A percentile compares a stretch with the other conserved stretches of the same genome.
Evolutionary conservation across 1,140 invertebrate species (phyloP).

Genomic region (Choristoneura fumiferana): DNA sequence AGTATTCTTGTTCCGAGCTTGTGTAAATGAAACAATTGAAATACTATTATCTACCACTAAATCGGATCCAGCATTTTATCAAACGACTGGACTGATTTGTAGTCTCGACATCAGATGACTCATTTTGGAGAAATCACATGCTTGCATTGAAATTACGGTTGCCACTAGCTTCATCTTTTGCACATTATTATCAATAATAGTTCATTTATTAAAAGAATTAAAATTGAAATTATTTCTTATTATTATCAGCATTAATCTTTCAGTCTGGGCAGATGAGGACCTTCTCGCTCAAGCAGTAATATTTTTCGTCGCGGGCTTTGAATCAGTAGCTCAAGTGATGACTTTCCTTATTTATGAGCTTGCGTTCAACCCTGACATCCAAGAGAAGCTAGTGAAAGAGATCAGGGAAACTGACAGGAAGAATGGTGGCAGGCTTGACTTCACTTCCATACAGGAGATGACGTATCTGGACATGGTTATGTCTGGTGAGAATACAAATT

Average conservation of each 20-base stretch:
- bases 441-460: neutral
- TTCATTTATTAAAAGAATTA: too few relatives aligned
- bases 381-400: conserved; percentile 53
- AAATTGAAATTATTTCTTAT: too few relatives aligned
- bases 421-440: neutral
- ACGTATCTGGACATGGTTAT: conserved; percentile 25
- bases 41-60: too few relatives aligned
- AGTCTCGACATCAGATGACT: too few relatives aligned
- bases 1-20: too few relatives aligned
- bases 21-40: too few relatives aligned
- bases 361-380: conserved; percentile 77
- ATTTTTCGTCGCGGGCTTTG: conserved; percentile 85
- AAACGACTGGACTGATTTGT: too few relatives aligned
- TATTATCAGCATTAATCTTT: neutral
- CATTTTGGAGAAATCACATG: too few relatives aligned
- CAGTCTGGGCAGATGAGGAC: conserved; percentile 73
- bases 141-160: too few relatives aligned
- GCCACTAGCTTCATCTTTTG: too few relatives aligned
- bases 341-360: conserved; percentile 75
- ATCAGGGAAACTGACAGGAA: neutral
- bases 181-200: too few relatives aligned
- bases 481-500: conserved; percentile 29
- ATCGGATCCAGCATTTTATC: too few relatives aligned
- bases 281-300: conserved; percentile 81
- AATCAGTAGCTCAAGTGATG: conserved; percentile 80